Percentiles rank a stretch among this genome's conserved stretches.
phyloP scores from a whole-genome alignment of 2,888 invertebrate genomes.

The Lasioglossum malachurum region DNA sequence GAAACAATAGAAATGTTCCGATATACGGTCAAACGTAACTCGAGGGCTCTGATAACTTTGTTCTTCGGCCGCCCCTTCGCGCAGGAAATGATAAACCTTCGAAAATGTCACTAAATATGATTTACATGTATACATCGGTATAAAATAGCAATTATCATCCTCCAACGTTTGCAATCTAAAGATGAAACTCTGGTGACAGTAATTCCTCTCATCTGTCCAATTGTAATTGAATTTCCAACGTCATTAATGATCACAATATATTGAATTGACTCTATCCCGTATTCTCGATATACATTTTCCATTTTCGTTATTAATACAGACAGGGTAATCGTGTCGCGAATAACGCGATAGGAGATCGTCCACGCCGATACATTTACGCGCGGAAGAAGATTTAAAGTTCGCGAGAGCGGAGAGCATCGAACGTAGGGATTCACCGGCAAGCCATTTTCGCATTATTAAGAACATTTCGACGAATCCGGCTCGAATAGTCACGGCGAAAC shows the following conservation, averaged over 20 bases:
- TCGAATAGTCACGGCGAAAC: constrained; percentile 22
- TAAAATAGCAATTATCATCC: too few relatives aligned
- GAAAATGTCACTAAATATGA: too few relatives aligned
- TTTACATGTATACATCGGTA: too few relatives aligned
- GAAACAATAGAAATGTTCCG: not conserved
- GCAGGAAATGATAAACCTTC: not conserved
- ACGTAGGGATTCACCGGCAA: not conserved
- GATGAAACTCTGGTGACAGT: not conserved
- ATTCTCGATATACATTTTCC: not conserved
- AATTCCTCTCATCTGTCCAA: not conserved
- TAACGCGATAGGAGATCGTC: not conserved
- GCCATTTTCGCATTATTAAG: constrained; percentile 38
- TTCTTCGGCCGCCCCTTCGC: not conserved
- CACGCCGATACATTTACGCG: not conserved
- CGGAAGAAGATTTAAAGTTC: not conserved
- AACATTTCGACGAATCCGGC: constrained; percentile 40
- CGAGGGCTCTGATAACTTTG: not conserved
- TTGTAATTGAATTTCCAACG: not conserved
- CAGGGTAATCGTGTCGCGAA: not conserved
- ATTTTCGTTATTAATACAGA: not conserved
- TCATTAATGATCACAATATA: not conserved
- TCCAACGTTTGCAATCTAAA: not conserved
- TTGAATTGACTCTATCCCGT: not conserved
- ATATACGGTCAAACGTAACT: not conserved
- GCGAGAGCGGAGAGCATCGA: not conserved